Conservation (phyloP, 2,797 vertebrate genomes). For the Menidia menidia region DNA sequence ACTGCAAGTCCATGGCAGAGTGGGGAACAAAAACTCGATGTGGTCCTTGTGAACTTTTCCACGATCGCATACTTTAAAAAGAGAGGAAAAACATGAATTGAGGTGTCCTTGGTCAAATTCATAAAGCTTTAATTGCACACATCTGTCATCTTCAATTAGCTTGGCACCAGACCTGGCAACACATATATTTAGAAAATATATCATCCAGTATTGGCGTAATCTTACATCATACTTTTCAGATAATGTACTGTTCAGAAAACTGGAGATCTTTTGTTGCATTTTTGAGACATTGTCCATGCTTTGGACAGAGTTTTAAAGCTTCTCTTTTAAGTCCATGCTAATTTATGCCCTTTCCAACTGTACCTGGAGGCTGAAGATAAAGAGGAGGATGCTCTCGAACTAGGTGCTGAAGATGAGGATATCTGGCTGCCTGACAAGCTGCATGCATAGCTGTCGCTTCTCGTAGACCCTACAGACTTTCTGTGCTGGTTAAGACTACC, state of each 20-base stretch:
- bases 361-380: conserved; percentile 70
- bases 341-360: neutral
- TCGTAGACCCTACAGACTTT: conserved; percentile 44
- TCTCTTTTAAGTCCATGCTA: neutral
- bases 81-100: neutral
- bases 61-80: conserved; percentile 59
- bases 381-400: conserved; percentile 67
- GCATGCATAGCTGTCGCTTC: conserved; percentile 38
- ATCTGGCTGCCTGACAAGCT: conserved; percentile 56
- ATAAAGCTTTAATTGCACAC: neutral
- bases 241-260: neutral
- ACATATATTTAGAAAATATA: neutral
- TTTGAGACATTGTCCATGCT: neutral
- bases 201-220: neutral
- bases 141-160: neutral
- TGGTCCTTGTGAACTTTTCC: conserved; percentile 54
- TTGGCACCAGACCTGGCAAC: neutral
- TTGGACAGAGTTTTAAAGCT: neutral
- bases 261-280: neutral
- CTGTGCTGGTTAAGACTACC: conserved; percentile 42
- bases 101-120: neutral
- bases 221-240: neutral
- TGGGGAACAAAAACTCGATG: conserved; percentile 81
- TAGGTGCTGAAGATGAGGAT: conserved; percentile 49
- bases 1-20: conserved; percentile 82